Base-by-base conservation (phyloP, 35 echinoderm and acorn worm genomes). In the Holothuria glaberrima region DNA sequence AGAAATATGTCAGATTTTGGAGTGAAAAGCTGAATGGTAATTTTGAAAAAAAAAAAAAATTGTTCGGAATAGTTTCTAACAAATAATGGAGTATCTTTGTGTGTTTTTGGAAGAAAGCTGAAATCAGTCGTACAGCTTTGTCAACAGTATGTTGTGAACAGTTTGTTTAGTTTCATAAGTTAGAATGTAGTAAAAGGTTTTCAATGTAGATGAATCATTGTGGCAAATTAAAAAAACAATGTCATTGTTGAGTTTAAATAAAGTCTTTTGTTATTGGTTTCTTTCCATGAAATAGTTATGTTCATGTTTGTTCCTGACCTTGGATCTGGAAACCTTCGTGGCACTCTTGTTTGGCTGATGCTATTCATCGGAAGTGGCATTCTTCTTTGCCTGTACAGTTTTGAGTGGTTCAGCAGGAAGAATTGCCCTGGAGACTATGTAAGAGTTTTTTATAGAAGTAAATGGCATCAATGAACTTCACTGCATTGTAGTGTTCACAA, bases 281-380 rank as follows among this genome's bases (percentile, higher is more conserved):
- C 64, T 79, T 46, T 58, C 48, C 41, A 12, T 90, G 18, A n/a
- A 69, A 17, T 68, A 89, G 90, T 92, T 19, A 12, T 86, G 28
- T 99, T 93, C 74, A 48, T 93, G 30, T 91, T 93, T 50, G 62
- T 93, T 18, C 69, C 93, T 20, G 89, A 83, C 22, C 92, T 91
- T 30, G 83, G 91, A n/a, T 71, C 91, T 21, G 81, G 84, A 0
- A 74, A 83, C 6, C 21, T 90, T 66, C 92, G 94, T 65, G 92
- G 94, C 64, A 92, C 94, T n/a, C 87, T 99, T 56, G 33, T 99
- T 65, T 99, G 97, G 97, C 52, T 99, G 19, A 80, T 83, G 2
- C 75, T 99, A 0, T 95, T 99, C 46, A 91, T 90, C 46, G 97
- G 97, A 9, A 91, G 79, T 90, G 97, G 97, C 5, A 21, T 99